Base-by-base conservation (phyloP, 2,797 vertebrate genomes). In the Spinus pinus region DNA sequence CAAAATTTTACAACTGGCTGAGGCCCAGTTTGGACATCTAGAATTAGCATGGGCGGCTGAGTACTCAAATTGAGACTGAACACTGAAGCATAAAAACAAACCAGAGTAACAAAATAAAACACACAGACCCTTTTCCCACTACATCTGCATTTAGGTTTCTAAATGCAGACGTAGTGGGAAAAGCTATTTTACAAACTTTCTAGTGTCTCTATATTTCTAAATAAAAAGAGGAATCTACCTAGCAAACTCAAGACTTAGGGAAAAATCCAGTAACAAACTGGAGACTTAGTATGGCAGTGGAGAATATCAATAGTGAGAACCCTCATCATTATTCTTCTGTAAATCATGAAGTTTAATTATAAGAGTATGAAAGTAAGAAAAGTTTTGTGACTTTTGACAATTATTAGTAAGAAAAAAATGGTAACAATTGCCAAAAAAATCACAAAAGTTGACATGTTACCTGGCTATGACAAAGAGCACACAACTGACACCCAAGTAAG, bases 391-490 rank as follows among this genome's bases (percentile, higher is more conserved):
- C 98, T 98, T 98, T 98, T 98, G 98, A 98, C 98, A 98, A 98
- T 98, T 97, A 98, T 98, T 98, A 98, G 95, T 96, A 91, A 96
- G 95, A 94, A 97, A 95, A 97, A 96, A 54, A 81, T 96, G 54
- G 84, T 98, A 98, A 98, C 98, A 98, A 98, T 98, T 98, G 98
- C 98, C 98, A 98, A 98, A 98, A 98, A 96, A 98, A 98, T 98
- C 98, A 98, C 98, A 98, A 98, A 98, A 98, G 97, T 97, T 97
- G 98, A 97, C 98, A 99, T 99, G 99, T 99, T 99, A 99, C 99
- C 99, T 99, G 99, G 99, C 99, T 99, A 99, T 99, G 99, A 99
- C 99, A 99, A 99, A 99, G 99, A 99, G 99, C 99, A 99, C 99
- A 99, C 99, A 99, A 99, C 99, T 99, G 99, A 99, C 99, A 99